phyloP scores from a whole-genome alignment of 2,113 vertebrate genomes.

The Charadrius vociferus region DNA sequence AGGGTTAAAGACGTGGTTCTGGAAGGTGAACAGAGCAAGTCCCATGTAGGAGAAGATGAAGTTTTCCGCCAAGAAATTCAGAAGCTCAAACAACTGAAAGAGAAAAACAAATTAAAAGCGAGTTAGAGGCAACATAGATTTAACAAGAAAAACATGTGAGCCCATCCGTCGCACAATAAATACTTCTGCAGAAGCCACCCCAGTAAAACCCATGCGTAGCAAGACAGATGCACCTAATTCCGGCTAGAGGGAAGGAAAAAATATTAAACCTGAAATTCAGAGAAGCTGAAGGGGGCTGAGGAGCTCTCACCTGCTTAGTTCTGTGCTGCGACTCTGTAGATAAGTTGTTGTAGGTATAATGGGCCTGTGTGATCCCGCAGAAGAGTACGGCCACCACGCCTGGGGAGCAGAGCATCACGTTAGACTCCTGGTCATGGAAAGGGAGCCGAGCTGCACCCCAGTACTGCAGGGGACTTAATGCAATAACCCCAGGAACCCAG shows the following conservation, averaged over 20 bases:
- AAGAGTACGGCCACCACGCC: conserved; percentile 97
- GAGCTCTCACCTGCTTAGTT: conserved; percentile 91
- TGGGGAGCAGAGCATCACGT: conserved; percentile 53
- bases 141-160: not conserved
- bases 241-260: not conserved
- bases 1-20: conserved; percentile 94
- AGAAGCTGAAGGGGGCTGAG: not conserved
- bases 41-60: conserved; percentile 99
- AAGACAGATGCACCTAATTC: not conserved
- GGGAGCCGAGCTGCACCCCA: not conserved
- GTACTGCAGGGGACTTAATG: not conserved
- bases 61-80: conserved; percentile 99
- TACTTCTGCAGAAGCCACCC: not conserved
- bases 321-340: conserved; percentile 93
- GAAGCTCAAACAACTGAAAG: conserved; percentile 93
- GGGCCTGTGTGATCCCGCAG: conserved; percentile 97
- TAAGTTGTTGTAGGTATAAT: conserved; percentile 98
- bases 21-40: conserved; percentile 95
- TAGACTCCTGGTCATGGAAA: not conserved
- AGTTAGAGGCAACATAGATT: not conserved
- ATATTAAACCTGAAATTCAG: not conserved
- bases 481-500: not conserved
- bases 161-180: not conserved
- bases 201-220: not conserved
- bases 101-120: conserved; percentile 42